A percentile compares a stretch with the other conserved stretches of the same genome.
These are phyloP conservation scores for Margarornis squamiger DNA, from an alignment of 2,797 vertebrate species.

Conservation along the genomic window DNA sequence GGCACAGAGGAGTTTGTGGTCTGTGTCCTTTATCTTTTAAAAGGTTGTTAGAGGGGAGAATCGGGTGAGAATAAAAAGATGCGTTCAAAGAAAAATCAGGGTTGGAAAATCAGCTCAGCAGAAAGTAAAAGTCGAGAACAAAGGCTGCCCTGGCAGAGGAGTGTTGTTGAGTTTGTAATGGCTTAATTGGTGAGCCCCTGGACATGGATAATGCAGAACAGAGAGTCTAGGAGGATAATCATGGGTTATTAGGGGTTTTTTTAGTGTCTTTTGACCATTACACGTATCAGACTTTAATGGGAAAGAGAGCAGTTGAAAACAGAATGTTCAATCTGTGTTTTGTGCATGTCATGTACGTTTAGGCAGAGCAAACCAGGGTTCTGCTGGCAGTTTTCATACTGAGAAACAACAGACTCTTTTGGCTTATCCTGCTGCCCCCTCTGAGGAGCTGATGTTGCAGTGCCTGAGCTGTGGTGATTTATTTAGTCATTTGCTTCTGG, in stretches of 20 bases:
- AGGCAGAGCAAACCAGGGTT: neutral
- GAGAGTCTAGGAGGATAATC: neutral
- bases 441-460: neutral
- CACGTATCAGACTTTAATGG: neutral
- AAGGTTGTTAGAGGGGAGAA: neutral
- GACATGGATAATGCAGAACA: neutral
- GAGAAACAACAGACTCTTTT: neutral
- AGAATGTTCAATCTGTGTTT: neutral
- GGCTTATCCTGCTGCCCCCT: neutral
- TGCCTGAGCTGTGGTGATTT: neutral
- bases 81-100: neutral
- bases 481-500: neutral
- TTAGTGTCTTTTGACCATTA: neutral
- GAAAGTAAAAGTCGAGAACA: neutral
- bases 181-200: neutral
- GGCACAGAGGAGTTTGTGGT: neutral
- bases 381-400: neutral
- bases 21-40: neutral
- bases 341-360: neutral
- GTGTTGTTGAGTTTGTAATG: neutral
- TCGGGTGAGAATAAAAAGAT: neutral
- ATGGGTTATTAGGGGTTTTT: accelerated
- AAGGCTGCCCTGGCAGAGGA: neutral
- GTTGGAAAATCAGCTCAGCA: neutral
- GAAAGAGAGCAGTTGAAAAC: neutral